These are phyloP conservation scores for Lampris incognitus DNA, from an alignment of 2,113 vertebrate genomes.

Conservation along the genomic window DNA sequence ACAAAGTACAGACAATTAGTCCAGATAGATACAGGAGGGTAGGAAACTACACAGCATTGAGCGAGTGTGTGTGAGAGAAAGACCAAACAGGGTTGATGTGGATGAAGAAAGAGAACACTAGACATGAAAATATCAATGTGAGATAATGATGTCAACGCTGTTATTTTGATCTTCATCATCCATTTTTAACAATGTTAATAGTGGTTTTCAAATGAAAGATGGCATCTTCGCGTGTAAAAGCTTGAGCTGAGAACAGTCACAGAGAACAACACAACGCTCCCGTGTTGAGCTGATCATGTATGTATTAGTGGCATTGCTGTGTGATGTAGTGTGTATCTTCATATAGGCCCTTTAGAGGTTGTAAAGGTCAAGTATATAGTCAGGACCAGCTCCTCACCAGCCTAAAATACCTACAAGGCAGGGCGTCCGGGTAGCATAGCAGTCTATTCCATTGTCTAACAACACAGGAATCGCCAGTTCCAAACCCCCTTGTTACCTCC, in stretches of 20 bases:
- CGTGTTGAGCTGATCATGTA: too few relatives aligned
- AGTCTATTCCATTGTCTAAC: too few relatives aligned
- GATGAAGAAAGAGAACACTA: conserved; percentile 11
- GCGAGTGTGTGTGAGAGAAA: conserved; percentile 21
- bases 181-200: too few relatives aligned
- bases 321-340: too few relatives aligned
- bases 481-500: too few relatives aligned
- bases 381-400: background rate
- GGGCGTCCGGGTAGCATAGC: background rate
- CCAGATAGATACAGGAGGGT: conserved; percentile 32
- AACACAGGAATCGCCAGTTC: too few relatives aligned
- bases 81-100: conserved; percentile 23
- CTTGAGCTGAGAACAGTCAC: background rate
- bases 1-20: conserved; percentile 14
- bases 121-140: conserved; percentile 15
- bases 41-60: conserved; percentile 7
- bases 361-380: background rate
- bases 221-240: too few relatives aligned
- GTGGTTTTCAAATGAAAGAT: too few relatives aligned
- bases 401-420: background rate
- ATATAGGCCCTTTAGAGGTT: background rate
- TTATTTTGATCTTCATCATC: too few relatives aligned
- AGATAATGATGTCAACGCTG: background rate
- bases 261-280: background rate
- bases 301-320: too few relatives aligned